Base-by-base conservation (phyloP, 2,797 vertebrate species). In the Anguilla pacifica region DNA sequence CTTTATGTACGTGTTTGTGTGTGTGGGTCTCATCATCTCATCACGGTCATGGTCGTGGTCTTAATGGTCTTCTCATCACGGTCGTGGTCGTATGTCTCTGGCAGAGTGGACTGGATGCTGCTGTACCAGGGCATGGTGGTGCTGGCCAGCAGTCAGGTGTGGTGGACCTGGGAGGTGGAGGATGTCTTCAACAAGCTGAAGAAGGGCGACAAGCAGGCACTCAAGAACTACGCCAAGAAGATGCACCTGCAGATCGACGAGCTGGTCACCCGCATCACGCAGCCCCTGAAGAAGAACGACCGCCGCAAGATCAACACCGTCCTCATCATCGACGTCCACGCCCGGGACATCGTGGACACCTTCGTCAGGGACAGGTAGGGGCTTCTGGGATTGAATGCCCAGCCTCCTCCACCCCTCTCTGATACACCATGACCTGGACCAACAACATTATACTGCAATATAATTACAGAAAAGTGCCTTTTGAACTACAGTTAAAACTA, bases 111-210 rank as follows among this genome's bases (percentile, higher is more conserved):
- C 74, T 99, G 99, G 99, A 99, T 99, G 97, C 90, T 99, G 87
- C 93, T 96, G 84, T 99, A 97, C 93, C 98, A 99, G 90, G 98
- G 98, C 46, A 99, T 99, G 98, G 96, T 98, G 92, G 98, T 99
- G 89, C 94, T 99, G 91, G 98, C 98, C 28, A 96, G 96, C 46
- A 98, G 95, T 91, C 98, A 99, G 93, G 97, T 99, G 89, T 99
- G 98, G 98, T 99, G 99, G 99, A 99, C 99, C 2, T 99, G 97
- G 98, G 96, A 99, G 90, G 97, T 99, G 25, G 98, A 99, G 84
- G 97, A 99, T 0, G 95, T 98, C 81, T 99, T 99, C 92, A 88
- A 86, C n/a, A 96, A 95, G 85, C 93, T 98, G 84, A 95, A 96
- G 88, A 92, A 93, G 0, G 99, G 99, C 82, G 96, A 98, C 79